These are phyloP conservation scores for Dorcus parallelipipedus DNA, from an alignment of 2,888 invertebrate species.

Conservation along the genomic window DNA sequence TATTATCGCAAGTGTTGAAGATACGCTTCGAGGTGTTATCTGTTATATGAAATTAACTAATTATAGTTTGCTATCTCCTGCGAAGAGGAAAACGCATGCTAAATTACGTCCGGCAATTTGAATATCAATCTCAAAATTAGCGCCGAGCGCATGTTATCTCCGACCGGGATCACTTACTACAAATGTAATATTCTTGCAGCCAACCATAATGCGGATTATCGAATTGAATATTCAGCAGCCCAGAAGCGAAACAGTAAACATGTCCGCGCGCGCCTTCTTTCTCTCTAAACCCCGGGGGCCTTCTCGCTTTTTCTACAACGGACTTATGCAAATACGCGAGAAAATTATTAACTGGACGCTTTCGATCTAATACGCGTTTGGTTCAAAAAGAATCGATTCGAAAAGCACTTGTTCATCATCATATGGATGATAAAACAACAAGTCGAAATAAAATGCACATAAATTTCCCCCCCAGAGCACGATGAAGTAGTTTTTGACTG, in stretches of 20 bases:
- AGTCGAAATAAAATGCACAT: conserved; percentile 25
- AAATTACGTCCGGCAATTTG: conserved; percentile 9
- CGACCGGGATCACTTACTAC: conserved; percentile 15
- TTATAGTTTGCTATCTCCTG: too few species aligned
- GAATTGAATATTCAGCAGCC: conserved; percentile 16
- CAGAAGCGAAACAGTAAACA: not conserved
- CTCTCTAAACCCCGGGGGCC: not conserved
- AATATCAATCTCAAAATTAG: conserved; percentile 6
- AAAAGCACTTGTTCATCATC: too few species aligned
- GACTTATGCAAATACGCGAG: not conserved
- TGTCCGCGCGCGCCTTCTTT: not conserved
- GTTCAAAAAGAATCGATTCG: too few species aligned
- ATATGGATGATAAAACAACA: not conserved
- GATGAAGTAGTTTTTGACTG: conserved; percentile 24
- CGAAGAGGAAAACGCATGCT: too few species aligned
- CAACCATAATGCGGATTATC: conserved; percentile 11
- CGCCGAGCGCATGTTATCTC: conserved; percentile 12
- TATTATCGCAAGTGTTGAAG: too few species aligned
- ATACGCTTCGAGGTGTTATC: too few species aligned
- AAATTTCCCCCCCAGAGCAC: conserved; percentile 20
- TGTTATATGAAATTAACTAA: too few species aligned
- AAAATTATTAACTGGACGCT: not conserved
- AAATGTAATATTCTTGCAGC: conserved; percentile 8
- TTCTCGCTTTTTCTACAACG: too few species aligned
- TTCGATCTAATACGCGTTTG: too few species aligned